Evolutionary conservation across 2,797 vertebrate genomes (phyloP), one percentile per base, ranked within the genome.

Genomic region (Nothura maculosa): DNA sequence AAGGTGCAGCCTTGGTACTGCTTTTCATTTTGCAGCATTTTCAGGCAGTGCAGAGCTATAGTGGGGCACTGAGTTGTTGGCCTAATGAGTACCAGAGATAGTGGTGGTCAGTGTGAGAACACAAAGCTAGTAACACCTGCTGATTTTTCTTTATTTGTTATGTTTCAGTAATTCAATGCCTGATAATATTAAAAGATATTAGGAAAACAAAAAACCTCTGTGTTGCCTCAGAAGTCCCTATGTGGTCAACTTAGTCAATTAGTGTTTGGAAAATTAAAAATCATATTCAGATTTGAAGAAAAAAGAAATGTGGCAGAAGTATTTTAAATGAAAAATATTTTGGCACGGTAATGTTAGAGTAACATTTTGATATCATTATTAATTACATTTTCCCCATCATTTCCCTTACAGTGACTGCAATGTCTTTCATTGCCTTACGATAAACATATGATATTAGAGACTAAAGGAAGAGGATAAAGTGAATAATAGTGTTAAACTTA

Each of bases 11-110:
- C 70, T 86, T 74, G 40, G 10, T 20, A 40, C n/a, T n/a, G 75
- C 90, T 85, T 89, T 93, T 76, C 25, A 69, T 55, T 91, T 64
- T 30, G 47, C 67, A 64, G 77, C 67, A 48, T 85, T 79, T 79
- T 94, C 89, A 81, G 87, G 85, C 89, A 73, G 80, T 18, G 80
- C 67, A 81, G 63, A 48, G 27, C 63, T 28, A 64, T 79, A 82
- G 74, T 55, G 81, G 85, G 77, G 38, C 69, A 83, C 85, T 72
- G 78, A 84, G 87, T 40, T 84, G 62, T 74, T 88, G 73, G 72
- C 20, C 86, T 94, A 89, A 85, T 82, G 92, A 89, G 84, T 89
- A 27, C 63, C 40, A 64, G 85, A 77, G 75, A 28, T 62, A 8
- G 43, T 12, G 22, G 4, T 81, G 61, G 61, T 63, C 83, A 47